These are phyloP conservation scores for Melanerpes formicivorus DNA, from an alignment of 2,113 vertebrate genomes.

Conservation along the genomic window DNA sequence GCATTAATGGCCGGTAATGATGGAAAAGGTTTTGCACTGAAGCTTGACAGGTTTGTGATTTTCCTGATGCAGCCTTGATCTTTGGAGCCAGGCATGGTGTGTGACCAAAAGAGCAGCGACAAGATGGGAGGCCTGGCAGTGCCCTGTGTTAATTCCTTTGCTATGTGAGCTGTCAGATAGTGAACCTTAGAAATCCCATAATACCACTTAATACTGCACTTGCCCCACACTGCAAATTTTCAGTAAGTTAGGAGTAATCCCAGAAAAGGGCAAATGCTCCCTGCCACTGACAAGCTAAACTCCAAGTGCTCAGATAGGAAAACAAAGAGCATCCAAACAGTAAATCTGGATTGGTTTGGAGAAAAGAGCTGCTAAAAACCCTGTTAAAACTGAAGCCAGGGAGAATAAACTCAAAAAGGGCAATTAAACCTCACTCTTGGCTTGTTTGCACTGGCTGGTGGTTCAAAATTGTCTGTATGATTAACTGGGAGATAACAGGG, in stretches of 20 bases:
- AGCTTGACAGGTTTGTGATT: conserved; percentile 60
- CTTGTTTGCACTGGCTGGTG: neutral
- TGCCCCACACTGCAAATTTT: neutral
- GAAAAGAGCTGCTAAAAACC: conserved; percentile 9
- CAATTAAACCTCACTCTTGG: neutral
- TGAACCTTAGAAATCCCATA: neutral
- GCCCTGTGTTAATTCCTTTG: neutral
- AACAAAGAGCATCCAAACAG: conserved; percentile 2
- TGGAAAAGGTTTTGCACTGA: neutral
- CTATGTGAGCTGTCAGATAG: neutral
- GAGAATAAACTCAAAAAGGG: neutral
- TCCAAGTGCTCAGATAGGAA: neutral
- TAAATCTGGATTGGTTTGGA: neutral
- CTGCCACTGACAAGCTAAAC: neutral
- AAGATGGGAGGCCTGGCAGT: neutral
- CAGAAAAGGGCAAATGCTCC: neutral
- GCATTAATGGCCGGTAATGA: neutral
- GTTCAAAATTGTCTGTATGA: neutral
- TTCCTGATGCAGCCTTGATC: conserved; percentile 43
- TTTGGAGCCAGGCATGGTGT: neutral
- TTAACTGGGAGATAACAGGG: neutral
- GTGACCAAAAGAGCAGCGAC: neutral
- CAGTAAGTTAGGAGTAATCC: neutral
- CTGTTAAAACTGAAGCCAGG: conserved; percentile 1
- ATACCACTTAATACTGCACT: neutral